Evolutionary conservation across 2,113 vertebrate genomes (phyloP).

Genomic region (Dolichotis patagonum): DNA sequence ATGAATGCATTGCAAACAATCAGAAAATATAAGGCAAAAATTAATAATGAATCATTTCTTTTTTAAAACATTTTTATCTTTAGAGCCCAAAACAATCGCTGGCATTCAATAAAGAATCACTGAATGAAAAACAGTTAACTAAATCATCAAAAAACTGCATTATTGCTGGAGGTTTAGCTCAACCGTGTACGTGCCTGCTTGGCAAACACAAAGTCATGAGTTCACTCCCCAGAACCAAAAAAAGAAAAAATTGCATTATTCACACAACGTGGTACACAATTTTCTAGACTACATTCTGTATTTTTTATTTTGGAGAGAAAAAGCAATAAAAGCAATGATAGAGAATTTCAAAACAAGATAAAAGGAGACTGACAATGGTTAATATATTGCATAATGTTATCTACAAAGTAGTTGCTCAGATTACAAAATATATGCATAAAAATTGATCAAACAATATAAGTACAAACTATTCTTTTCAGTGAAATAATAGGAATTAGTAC

Average conservation of each 20-base stretch:
- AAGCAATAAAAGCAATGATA: too few species aligned
- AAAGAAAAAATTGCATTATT: background rate
- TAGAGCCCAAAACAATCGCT: background rate
- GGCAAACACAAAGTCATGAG: too few species aligned
- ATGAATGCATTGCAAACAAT: background rate
- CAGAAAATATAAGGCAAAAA: background rate
- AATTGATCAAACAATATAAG: too few species aligned
- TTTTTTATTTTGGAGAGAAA: background rate
- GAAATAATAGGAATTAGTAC: too few species aligned
- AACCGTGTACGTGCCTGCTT: too few species aligned
- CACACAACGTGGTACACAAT: background rate
- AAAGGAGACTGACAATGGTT: too few species aligned
- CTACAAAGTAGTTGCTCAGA: too few species aligned
- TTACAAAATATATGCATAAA: too few species aligned
- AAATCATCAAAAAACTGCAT: conserved; percentile 31
- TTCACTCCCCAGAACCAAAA: too few species aligned
- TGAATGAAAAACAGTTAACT: background rate
- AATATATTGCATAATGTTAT: too few species aligned
- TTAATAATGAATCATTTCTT: background rate
- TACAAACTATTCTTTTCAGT: too few species aligned
- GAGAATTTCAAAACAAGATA: too few species aligned
- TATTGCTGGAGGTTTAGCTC: background rate
- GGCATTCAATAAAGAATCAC: background rate
- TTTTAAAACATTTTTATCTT: conserved; percentile 7
- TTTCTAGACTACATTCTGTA: background rate